Conservation (phyloP, 2,888 invertebrate species). For the Ochropacha duplaris region DNA sequence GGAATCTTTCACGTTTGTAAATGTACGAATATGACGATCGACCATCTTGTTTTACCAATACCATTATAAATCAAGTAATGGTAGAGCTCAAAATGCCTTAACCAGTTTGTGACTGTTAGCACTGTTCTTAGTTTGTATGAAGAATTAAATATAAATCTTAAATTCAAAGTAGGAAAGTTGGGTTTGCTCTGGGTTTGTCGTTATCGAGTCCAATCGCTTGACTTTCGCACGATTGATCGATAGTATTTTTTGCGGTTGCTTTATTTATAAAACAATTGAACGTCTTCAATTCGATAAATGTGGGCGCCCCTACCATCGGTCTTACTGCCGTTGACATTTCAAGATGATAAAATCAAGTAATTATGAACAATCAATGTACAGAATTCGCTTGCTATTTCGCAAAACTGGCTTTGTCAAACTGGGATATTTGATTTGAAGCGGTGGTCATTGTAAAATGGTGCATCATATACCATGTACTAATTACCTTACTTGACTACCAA, state of each 20-base stretch:
- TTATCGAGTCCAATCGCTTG: conserved; percentile 71
- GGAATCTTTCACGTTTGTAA: conserved; percentile 77
- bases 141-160: conserved; percentile 34
- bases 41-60: conserved; percentile 20
- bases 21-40: conserved; percentile 74
- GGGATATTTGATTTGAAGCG: background rate
- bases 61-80: conserved; percentile 30
- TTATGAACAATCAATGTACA: background rate
- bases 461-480: too few relatives aligned
- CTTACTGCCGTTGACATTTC: conserved; percentile 34
- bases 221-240: conserved; percentile 83
- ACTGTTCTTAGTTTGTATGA: conserved; percentile 25
- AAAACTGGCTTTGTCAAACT: background rate
- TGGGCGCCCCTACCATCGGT: conserved; percentile 68
- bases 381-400: background rate
- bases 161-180: conserved; percentile 32
- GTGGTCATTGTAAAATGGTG: background rate
- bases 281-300: conserved; percentile 72
- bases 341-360: conserved; percentile 15
- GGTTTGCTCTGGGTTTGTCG: conserved; percentile 29
- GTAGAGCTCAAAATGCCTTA: conserved; percentile 37
- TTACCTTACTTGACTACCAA: too few relatives aligned
- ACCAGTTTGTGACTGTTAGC: conserved; percentile 12
- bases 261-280: conserved; percentile 83
- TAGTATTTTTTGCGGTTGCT: conserved; percentile 80